Base-by-base conservation (phyloP, 2,113 vertebrate genomes). In the Halcyon senegalensis region DNA sequence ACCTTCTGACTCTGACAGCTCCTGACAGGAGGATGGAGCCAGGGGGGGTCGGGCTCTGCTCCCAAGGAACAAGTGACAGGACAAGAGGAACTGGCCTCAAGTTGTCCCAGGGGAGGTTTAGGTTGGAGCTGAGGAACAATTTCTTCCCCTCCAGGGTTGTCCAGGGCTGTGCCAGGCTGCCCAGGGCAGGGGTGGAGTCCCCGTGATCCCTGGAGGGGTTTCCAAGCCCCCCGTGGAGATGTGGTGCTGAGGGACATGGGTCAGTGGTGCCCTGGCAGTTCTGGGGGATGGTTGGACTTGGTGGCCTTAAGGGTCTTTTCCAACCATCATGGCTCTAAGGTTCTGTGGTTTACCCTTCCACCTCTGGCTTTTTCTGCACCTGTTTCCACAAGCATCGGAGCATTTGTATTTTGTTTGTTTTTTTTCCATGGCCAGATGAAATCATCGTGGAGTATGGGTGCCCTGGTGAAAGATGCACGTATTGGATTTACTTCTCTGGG, bases 401-500 rank as follows among this genome's bases (percentile, higher is more conserved):
- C 46, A 31, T 51, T 92, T 0, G 0, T 58, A 50, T 68, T 87
- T 68, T 2, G 0, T 63, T 28, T 84, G 37, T 19, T 20, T 60
- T 60, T 92, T 90, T 94, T 75, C 19, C 7, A 2, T 66, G 80
- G 73, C 44, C 37, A 87, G 44, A 69, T 84, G 83, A 92, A 91
- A 48, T 96, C 16, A 76, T 87, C 44, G 62, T 81, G 84, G 90
- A 90, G 69, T 44, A 80, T 56, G 83, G 77, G 81, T 79, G 84
- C 1, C 19, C 82, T 73, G 78, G 44, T 92, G 84, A 94, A 78
- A 93, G 80, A 76, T 4, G 13, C 60, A 84, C 13, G 11, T 4
- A 60, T 62, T 82, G 77, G 66, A 76, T 94, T 93, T 92, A 41
- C 69, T 53, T 93, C 35, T 94, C 73, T 79, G 80, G 84, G 77